phyloP scores from a whole-genome alignment of 2,888 invertebrate species.

The Sphinx pinastri region DNA sequence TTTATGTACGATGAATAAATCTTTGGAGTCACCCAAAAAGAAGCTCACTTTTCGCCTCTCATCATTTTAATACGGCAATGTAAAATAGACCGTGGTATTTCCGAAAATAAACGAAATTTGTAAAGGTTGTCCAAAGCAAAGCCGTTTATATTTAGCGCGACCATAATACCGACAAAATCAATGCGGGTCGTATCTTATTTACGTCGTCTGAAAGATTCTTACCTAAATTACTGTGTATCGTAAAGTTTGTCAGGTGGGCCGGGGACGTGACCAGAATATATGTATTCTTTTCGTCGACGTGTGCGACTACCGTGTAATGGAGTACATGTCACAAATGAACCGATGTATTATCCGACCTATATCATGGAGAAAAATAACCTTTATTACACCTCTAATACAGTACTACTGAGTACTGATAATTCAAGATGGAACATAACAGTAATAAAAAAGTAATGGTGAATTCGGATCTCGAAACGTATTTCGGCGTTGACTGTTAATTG shows the following conservation, averaged over 20 bases:
- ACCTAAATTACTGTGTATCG: conserved; percentile 39
- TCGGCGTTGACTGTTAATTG: no score
- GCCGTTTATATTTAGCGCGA: conserved; percentile 14
- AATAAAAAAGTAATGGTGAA: no score
- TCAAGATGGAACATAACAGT: neutral
- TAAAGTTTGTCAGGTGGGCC: conserved; percentile 43
- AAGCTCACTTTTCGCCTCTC: neutral
- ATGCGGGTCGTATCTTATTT: conserved; percentile 30
- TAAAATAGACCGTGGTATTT: conserved; percentile 5
- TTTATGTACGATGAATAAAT: no score
- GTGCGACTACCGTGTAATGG: neutral
- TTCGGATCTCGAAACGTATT: no score
- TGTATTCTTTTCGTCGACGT: neutral
- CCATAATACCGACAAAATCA: conserved; percentile 21
- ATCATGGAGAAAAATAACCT: neutral
- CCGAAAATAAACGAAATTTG: conserved; percentile 6
- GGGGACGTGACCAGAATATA: conserved; percentile 39
- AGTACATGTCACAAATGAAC: conserved; percentile 11
- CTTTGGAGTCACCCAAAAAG: no score
- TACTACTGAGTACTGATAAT: neutral
- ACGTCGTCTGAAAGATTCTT: conserved; percentile 25
- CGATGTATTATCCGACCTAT: neutral
- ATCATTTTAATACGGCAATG: neutral
- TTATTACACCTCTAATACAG: neutral
- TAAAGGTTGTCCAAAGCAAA: conserved; percentile 16